Base-by-base conservation (phyloP, 2,113 vertebrate species). In the Aegithalos caudatus region DNA sequence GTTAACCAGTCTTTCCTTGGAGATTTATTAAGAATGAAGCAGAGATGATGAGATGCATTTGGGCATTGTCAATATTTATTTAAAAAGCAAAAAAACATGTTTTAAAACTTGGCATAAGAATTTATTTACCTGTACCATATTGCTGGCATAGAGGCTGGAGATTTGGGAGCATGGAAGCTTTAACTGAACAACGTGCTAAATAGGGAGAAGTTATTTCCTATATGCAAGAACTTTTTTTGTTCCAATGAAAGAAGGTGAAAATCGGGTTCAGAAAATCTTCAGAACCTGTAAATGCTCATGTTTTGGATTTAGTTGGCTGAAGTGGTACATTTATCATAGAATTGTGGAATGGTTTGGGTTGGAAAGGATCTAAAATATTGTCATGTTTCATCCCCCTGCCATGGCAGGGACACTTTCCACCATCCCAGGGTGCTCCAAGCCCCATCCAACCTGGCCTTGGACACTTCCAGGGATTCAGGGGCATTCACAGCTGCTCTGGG, bases 121-220 rank as follows among this genome's bases (percentile, higher is more conserved):
- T 95, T 90, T 74, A 61, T 94, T 94, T 78, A 91, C 90, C 81
- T 95, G 87, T 82, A 37, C n/a, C 76, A 69, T 61, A 35, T 69
- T 91, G 62, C 53, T 89, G 88, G 35, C 27, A 7, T 10, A 37
- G 64, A 82, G 38, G 54, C 79, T 54, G 51, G 76, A 65, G 71
- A n/a, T 76, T 65, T 61, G 40, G 62, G 56, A 79, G 44, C n/a
- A 6, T 12, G 9, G 48, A 56, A 72, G 33, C 21, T 86, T 69
- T 76, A 42, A 40, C 3, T 88, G 80, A 69, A 16, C 12, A n/a
- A 44, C 23, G 25, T 38, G 60, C 42, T 86, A 38, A 80, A 51
- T 23, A 57, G n/a, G 21, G 16, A 67, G 48, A 61, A 88, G 56
- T 7, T 17, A 1, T 76, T 90, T 78, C 27, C 10, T 40, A 1